A percentile compares a stretch with the other conserved stretches of the same genome.
These are phyloP conservation scores for Heliconius cydno DNA, from an alignment of 2,888 invertebrate species.

Conservation along the genomic window DNA sequence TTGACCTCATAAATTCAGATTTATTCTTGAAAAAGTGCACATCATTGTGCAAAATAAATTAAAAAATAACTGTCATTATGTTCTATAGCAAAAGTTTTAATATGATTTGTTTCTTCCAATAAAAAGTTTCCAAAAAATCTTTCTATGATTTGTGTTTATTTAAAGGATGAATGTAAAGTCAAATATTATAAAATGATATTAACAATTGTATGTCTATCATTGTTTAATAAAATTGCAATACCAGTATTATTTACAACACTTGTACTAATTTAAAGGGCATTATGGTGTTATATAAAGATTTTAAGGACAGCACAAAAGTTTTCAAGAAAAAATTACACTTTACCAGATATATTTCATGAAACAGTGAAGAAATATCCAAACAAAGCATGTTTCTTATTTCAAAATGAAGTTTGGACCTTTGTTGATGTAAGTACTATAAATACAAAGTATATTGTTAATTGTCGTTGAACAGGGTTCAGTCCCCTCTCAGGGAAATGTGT, in stretches of 20 bases:
- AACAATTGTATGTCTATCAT: not conserved
- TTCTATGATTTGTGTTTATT: not conserved
- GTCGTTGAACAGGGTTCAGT: not conserved
- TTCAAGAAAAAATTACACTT: slow-evolving; percentile 87
- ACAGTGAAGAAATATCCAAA: slow-evolving; percentile 90
- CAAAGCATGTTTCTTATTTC: slow-evolving; percentile 91
- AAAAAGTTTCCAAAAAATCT: not conserved
- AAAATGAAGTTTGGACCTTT: slow-evolving; percentile 94
- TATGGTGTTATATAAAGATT: slow-evolving; percentile 86
- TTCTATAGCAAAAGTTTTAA: not conserved
- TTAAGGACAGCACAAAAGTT: slow-evolving; percentile 85
- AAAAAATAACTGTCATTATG: not conserved
- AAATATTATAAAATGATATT: not conserved
- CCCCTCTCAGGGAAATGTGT: too few relatives aligned
- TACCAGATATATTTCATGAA: slow-evolving; percentile 91
- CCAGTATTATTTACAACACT: not conserved
- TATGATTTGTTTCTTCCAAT: not conserved
- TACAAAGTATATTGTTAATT: not conserved
- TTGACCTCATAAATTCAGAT: not conserved
- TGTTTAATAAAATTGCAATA: not conserved
- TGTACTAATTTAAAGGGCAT: slow-evolving; percentile 84
- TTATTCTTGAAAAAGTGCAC: not conserved
- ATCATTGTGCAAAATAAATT: not conserved
- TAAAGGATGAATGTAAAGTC: not conserved
- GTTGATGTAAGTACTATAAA: slow-evolving; percentile 83